Conservation (phyloP, 2,797 vertebrate species). For the Poliocrania exsul region DNA sequence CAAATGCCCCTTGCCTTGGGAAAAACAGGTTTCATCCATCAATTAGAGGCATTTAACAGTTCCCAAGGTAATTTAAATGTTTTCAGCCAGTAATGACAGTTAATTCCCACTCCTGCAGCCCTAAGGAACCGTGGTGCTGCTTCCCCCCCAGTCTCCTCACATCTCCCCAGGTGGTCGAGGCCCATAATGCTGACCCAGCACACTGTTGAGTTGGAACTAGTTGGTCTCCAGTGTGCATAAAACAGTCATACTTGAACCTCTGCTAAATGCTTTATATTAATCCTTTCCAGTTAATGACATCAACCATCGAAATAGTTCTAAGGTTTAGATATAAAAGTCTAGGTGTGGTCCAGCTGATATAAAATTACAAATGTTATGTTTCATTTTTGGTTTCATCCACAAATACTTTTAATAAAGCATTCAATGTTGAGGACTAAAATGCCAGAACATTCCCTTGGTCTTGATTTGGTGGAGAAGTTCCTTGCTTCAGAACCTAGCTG, state of each 20-base stretch:
- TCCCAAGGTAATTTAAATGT: slow-evolving; percentile 18
- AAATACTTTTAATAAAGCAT: background rate
- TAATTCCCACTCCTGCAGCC: background rate
- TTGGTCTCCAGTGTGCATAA: background rate
- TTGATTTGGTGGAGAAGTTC: background rate
- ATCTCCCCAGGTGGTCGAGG: background rate
- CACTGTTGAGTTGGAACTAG: background rate
- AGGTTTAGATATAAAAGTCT: background rate
- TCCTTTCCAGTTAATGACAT: background rate
- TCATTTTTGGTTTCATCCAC: background rate
- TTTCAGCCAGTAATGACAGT: background rate
- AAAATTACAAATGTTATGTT: background rate
- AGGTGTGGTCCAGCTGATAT: background rate
- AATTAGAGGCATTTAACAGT: slow-evolving; percentile 16
- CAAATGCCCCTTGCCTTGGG: slow-evolving; percentile 22
- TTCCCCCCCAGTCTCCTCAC: background rate
- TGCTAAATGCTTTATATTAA: background rate
- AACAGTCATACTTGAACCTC: background rate
- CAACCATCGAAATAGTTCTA: background rate
- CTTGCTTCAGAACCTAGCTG: background rate
- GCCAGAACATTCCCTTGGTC: background rate
- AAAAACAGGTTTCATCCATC: slow-evolving; percentile 26
- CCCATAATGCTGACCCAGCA: background rate
- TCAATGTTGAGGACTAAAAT: background rate
- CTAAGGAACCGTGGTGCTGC: background rate